Evolutionary conservation across 2,113 vertebrate species (phyloP), one percentile per base, ranked within the genome.

Genomic region (Cnemophilus loriae): DNA sequence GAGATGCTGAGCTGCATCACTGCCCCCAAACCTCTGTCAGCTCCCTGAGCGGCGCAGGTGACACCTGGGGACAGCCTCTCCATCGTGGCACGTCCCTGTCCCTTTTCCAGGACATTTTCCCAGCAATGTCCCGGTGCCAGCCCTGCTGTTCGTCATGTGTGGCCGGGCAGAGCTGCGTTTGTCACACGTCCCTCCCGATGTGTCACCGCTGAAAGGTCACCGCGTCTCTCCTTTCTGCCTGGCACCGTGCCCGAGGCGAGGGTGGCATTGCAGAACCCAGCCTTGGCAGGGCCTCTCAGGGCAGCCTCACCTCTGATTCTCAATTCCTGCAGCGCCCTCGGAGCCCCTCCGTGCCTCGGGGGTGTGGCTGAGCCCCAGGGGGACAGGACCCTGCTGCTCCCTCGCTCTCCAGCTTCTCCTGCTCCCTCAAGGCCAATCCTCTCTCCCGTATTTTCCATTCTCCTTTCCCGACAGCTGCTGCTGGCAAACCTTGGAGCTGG

Each of bases 301-400:
- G 47, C 56, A 13, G 57, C 16, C 26, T 4, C 13, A 12, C 39
- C 85, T 20, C 65, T 1, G 3, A 4, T 24, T 19, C 35, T 19
- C 47, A 9, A 23, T 33, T 27, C 75, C 85, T 17, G 75, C 59
- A 33, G 57, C 23, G 9, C 35, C 57, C 28, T 2, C 5, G 3
- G n/a, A 37, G 56, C 74, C 22, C 6, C 41, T 49, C 26, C 0
- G 0, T 2, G 10, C 59, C 44, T 2, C 0, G 0, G 35, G 69
- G 21, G 9, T 42, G 53, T 5, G 39, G n/a, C 65, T 39, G 80
- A 70, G n/a, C 71, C 35, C 2, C 0, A 10, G 1, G 2, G 0
- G 5, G 12, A 73, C 55, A 9, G 0, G 3, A 1, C 16, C n/a
- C 26, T 27, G 68, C 27, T 77, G 46, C 47, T 44, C 10, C 13